Conservation (phyloP, 1,140 invertebrate species). For the Drosophila murphyi region DNA sequence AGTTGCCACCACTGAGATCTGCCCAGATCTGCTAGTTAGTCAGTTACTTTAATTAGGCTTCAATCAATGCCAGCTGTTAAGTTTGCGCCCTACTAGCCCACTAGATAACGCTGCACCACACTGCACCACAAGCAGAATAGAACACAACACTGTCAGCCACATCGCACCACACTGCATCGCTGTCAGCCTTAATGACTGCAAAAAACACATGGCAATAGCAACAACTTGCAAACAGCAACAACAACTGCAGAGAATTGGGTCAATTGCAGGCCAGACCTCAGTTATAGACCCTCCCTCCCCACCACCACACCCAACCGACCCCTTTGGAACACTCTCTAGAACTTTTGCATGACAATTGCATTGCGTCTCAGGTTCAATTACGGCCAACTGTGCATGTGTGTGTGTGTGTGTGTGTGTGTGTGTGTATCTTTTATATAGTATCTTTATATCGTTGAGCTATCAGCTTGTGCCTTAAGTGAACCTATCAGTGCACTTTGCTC, state of each 20-base stretch:
- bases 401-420: neutral
- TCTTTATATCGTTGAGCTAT: slow-evolving; percentile 13
- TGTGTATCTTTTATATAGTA: neutral
- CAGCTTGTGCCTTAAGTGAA: slow-evolving; percentile 15
- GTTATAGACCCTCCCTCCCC: neutral
- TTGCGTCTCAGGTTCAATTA: slow-evolving; percentile 48
- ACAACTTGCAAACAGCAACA: slow-evolving; percentile 1
- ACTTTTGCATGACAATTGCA: slow-evolving; percentile 33
- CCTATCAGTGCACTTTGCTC: slow-evolving; percentile 43
- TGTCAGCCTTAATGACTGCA: slow-evolving; percentile 49
- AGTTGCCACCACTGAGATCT: neutral
- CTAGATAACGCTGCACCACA: slow-evolving; percentile 6
- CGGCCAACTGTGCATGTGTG: slow-evolving; percentile 13
- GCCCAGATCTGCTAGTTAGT: slow-evolving; percentile 23
- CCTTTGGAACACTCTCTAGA: neutral
- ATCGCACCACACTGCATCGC: neutral
- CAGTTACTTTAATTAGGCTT: slow-evolving; percentile 73
- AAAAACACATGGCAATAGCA: neutral
- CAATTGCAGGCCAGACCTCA: slow-evolving; percentile 56
- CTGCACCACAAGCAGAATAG: neutral
- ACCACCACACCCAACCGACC: neutral
- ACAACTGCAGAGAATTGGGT: slow-evolving; percentile 60
- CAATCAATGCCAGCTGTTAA: slow-evolving; percentile 74
- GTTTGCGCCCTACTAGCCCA: slow-evolving; percentile 55
- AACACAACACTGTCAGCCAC: no score